These are phyloP conservation scores for Sceloporus tristichus DNA, from an alignment of 2,113 vertebrate species.

Conservation along the genomic window DNA sequence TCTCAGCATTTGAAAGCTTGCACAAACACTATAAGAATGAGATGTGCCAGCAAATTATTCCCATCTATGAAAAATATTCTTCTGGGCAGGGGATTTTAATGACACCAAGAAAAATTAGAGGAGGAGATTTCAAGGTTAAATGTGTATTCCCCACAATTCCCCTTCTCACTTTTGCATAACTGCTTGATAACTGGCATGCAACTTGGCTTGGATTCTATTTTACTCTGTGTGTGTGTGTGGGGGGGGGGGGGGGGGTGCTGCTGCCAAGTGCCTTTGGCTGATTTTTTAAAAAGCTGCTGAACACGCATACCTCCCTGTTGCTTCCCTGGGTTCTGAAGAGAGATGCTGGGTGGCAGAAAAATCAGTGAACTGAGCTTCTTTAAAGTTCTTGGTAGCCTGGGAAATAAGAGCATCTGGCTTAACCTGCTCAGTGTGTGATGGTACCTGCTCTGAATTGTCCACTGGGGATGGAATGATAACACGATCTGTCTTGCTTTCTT, in stretches of 20 bases:
- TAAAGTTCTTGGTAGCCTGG: constrained; percentile 58
- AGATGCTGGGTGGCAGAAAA: constrained; percentile 55
- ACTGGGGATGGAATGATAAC: not conserved
- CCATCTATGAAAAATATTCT: constrained; percentile 39
- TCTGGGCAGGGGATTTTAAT: constrained; percentile 53
- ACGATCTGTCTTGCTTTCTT: not conserved
- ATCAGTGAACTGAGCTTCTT: constrained; percentile 58
- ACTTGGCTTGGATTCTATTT: constrained; percentile 57
- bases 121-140: constrained; percentile 61
- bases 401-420: constrained; percentile 46
- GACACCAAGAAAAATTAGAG: constrained; percentile 57
- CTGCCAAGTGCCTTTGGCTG: constrained; percentile 71
- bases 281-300: constrained; percentile 66
- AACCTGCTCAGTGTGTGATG: constrained; percentile 26
- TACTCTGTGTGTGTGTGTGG: constrained; percentile 34
- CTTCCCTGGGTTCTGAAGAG: constrained; percentile 61
- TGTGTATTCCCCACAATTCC: not conserved
- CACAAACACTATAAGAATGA: not conserved
- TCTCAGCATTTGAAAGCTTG: not conserved
- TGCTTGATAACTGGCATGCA: constrained; percentile 50
- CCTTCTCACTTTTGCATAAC: constrained; percentile 39
- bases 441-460: constrained; percentile 32
- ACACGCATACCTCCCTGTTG: constrained; percentile 64
- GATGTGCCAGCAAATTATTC: constrained; percentile 10
- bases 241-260: not conserved